phyloP scores from a whole-genome alignment of 2,888 invertebrate genomes.

The Uropetala carovei region DNA sequence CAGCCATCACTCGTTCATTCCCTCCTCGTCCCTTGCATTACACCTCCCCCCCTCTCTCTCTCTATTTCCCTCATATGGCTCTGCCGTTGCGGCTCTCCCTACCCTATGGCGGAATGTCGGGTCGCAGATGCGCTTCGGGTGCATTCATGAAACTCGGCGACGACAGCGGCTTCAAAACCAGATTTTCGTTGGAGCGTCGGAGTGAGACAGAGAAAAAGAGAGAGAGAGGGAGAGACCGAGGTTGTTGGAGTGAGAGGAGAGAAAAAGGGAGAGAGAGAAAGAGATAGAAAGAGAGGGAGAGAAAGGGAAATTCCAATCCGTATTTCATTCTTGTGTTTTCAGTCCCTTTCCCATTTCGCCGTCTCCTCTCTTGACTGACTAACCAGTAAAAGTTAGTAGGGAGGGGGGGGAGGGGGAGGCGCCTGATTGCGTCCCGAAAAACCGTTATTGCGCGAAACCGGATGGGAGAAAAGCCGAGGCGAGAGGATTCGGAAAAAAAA shows the following conservation, averaged over 20 bases:
- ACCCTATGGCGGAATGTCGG: background rate
- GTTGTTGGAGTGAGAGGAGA: background rate
- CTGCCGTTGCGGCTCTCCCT: background rate
- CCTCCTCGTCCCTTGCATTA: background rate
- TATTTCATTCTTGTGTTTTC: background rate
- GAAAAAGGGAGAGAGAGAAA: background rate
- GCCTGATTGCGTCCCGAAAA: too few relatives aligned
- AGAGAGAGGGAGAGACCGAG: background rate
- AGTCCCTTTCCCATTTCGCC: background rate
- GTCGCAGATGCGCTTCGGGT: conserved; percentile 19
- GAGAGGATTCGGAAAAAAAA: too few relatives aligned
- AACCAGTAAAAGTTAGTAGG: too few relatives aligned
- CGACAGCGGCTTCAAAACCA: conserved; percentile 42
- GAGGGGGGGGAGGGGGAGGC: too few relatives aligned
- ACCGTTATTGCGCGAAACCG: too few relatives aligned
- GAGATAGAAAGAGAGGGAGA: background rate
- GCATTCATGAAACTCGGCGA: conserved; percentile 23
- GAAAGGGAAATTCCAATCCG: background rate
- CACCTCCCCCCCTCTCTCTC: background rate
- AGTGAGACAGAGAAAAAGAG: background rate
- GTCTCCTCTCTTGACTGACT: too few relatives aligned
- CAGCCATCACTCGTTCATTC: too few relatives aligned
- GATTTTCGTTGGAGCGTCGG: background rate
- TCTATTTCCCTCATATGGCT: background rate
- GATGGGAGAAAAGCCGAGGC: too few relatives aligned